Percentiles rank a stretch among this genome's conserved stretches.
Evolutionary conservation across 2,113 vertebrate species (phyloP).

Genomic region (Rhinoderma darwinii): DNA sequence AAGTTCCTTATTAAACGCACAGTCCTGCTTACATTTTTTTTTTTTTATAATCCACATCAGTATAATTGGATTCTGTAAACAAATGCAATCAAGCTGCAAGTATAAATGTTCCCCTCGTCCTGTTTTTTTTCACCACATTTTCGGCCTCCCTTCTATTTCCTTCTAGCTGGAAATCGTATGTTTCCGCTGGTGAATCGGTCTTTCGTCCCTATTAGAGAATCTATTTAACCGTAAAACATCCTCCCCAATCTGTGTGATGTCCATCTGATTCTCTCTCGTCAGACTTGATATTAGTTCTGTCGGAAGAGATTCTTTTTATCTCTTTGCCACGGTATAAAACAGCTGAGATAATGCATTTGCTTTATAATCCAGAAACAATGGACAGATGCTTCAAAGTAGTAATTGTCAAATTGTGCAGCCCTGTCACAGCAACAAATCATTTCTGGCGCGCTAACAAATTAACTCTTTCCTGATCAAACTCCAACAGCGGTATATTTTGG

Average conservation of each 20-base stretch:
- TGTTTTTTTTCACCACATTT: not conserved
- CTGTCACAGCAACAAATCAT: conserved; percentile 13
- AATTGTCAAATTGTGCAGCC: conserved; percentile 25
- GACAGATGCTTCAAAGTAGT: conserved; percentile 34
- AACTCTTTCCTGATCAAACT: not conserved
- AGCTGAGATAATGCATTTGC: conserved; percentile 37
- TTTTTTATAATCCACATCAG: conserved; percentile 28
- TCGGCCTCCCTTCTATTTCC: not conserved
- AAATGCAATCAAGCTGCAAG: conserved; percentile 26
- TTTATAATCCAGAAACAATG: conserved; percentile 43
- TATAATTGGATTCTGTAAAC: conserved; percentile 46
- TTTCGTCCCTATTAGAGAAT: conserved; percentile 14
- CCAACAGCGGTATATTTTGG: too few species aligned
- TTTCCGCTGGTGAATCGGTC: conserved; percentile 15
- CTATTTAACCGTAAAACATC: conserved; percentile 32
- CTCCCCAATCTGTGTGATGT: conserved; percentile 36
- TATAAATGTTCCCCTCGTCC: not conserved
- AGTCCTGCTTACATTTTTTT: not conserved
- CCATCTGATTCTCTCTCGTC: conserved; percentile 45
- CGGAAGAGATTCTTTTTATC: conserved; percentile 40
- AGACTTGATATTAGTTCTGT: conserved; percentile 50
- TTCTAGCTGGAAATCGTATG: not conserved
- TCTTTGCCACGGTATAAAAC: conserved; percentile 37
- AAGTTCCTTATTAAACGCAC: conserved; percentile 9
- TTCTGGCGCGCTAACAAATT: not conserved